Evolutionary conservation across 2,888 invertebrate genomes (phyloP).

Genomic region (Drosophila algonquin): DNA sequence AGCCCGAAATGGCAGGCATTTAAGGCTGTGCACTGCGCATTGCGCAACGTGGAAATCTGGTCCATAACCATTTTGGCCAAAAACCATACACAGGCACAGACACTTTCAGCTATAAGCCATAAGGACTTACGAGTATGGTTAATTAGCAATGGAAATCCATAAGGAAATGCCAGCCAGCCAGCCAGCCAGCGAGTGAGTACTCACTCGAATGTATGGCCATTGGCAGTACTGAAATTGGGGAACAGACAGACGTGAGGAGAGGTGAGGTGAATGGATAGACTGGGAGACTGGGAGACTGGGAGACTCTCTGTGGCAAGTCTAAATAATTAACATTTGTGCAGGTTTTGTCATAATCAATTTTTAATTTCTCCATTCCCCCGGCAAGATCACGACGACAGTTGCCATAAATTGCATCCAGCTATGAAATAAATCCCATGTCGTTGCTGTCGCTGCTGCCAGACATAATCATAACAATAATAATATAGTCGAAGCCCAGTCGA

Average conservation of each 20-base stretch:
- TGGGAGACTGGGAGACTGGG: too few species aligned
- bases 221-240: neutral
- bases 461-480: constrained; percentile 79
- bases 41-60: constrained; percentile 50
- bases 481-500: constrained; percentile 56
- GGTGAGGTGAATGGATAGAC: neutral
- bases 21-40: constrained; percentile 19
- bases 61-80: constrained; percentile 42
- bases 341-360: constrained; percentile 81
- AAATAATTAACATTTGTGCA: constrained; percentile 75
- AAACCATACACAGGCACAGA: neutral
- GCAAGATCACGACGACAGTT: constrained; percentile 50
- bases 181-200: neutral
- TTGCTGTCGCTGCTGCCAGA: constrained; percentile 73
- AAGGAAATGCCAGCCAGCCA: constrained; percentile 25
- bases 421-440: constrained; percentile 81
- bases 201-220: neutral
- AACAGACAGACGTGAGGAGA: neutral
- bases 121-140: constrained; percentile 25
- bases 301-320: constrained; percentile 32
- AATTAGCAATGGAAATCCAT: constrained; percentile 40
- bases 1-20: constrained; percentile 40
- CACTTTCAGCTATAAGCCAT: constrained; percentile 8
- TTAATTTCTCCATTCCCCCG: constrained; percentile 77
- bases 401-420: constrained; percentile 80